phyloP scores from a whole-genome alignment of 2,797 vertebrate species.

The Parauchenoglanis ngamensis region DNA sequence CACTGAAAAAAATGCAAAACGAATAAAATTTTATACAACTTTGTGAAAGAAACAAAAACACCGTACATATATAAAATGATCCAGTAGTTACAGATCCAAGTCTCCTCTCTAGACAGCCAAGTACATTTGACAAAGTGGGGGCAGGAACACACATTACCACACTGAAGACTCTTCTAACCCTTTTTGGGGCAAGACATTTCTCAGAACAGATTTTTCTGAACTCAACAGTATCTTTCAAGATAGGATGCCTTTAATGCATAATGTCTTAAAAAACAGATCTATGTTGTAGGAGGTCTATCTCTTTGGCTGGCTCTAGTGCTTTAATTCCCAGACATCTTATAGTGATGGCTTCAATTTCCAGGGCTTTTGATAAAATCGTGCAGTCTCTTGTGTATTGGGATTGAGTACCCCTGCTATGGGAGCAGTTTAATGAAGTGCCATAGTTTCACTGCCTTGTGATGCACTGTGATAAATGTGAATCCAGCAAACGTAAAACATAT shows the following conservation, averaged over 20 bases:
- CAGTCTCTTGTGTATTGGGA: slow-evolving; percentile 81
- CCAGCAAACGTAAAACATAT: slow-evolving; percentile 89
- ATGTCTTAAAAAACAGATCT: slow-evolving; percentile 82
- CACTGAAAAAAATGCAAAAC: neutral
- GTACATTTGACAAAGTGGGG: slow-evolving; percentile 68
- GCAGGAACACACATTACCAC: slow-evolving; percentile 65
- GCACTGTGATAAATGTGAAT: slow-evolving; percentile 86
- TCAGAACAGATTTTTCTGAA: slow-evolving; percentile 73
- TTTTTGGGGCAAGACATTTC: slow-evolving; percentile 59
- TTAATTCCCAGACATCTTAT: slow-evolving; percentile 91
- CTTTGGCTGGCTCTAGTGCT: slow-evolving; percentile 84
- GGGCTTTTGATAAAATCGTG: slow-evolving; percentile 95
- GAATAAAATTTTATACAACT: neutral
- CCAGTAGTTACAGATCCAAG: slow-evolving; percentile 42
- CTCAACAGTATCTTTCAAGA: slow-evolving; percentile 67
- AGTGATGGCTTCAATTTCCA: slow-evolving; percentile 94
- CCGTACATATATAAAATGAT: slow-evolving; percentile 19
- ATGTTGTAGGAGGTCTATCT: slow-evolving; percentile 88
- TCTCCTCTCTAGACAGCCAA: slow-evolving; percentile 32
- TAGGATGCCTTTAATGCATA: slow-evolving; percentile 79
- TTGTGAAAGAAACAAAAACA: slow-evolving; percentile 2
- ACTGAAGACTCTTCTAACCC: slow-evolving; percentile 49
- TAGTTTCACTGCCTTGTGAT: slow-evolving; percentile 75
- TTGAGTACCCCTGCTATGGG: slow-evolving; percentile 75
- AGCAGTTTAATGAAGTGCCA: slow-evolving; percentile 81